These are phyloP conservation scores for Thera britannica DNA, from an alignment of 2,888 invertebrate genomes.

Conservation along the genomic window DNA sequence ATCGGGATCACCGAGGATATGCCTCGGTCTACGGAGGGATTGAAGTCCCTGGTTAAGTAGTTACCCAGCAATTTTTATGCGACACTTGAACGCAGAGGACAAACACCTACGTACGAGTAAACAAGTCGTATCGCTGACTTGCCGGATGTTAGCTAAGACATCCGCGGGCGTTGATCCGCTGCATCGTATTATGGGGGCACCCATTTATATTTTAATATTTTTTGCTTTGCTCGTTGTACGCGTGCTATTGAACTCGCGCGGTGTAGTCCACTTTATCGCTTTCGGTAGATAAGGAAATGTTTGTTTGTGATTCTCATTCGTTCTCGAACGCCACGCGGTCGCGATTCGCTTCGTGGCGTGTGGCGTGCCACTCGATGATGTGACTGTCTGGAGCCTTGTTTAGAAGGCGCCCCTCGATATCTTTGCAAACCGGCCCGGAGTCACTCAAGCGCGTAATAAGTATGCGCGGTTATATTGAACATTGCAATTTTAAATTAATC, in stretches of 20 bases:
- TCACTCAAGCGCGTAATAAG: conserved; percentile 69
- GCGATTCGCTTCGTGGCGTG: conserved; percentile 42
- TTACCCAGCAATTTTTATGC: conserved; percentile 8
- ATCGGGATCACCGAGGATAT: no score
- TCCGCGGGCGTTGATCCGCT: conserved; percentile 66
- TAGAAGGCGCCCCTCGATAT: conserved; percentile 77
- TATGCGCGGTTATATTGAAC: conserved; percentile 60
- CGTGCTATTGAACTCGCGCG: conserved; percentile 62
- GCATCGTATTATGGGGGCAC: conserved; percentile 53
- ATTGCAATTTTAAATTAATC: conserved; percentile 40
- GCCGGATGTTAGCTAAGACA: conserved; percentile 69
- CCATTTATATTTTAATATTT: conserved; percentile 50
- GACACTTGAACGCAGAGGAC: conserved; percentile 27
- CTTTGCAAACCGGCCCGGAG: conserved; percentile 66
- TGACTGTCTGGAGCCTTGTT: conserved; percentile 67
- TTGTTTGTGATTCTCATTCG: conserved; percentile 68
- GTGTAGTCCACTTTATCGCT: conserved; percentile 52
- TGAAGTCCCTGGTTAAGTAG: no score
- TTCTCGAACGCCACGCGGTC: conserved; percentile 39
- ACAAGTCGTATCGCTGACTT: conserved; percentile 46
- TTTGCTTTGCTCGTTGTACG: conserved; percentile 56
- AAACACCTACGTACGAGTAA: conserved; percentile 43
- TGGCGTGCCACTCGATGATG: conserved; percentile 1
- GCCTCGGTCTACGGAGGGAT: no score
- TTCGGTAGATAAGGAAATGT: conserved; percentile 69